Base-by-base conservation (phyloP, 2,113 vertebrate species). In the Rhinopomastus cyanomelas region DNA sequence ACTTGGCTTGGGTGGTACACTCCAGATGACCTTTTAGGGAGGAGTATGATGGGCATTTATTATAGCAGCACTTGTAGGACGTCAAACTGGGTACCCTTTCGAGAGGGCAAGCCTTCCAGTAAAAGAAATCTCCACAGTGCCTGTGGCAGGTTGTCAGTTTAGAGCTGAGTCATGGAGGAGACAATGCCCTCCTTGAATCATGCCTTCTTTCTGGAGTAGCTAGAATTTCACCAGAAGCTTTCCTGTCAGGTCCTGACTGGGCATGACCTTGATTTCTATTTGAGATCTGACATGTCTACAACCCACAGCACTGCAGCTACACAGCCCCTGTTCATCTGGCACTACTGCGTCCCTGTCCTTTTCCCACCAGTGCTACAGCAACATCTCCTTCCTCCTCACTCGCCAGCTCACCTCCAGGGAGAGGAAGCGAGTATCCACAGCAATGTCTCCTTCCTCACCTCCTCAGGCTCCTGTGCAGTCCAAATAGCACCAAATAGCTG, bases 191-290 rank as follows among this genome's bases (percentile, higher is more conserved):
- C 59, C 74, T n/a, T 90, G 93, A 95, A 90, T 94, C 95, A 95
- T 51, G 22, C 56, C 69, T 90, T 76, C 81, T 84, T 85, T 91
- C 51, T 87, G 84, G 4, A 94, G n/a, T 46, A 66, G 59, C 42
- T 74, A 55, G 37, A 52, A 52, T 95, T 94, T 93, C 74, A 84
- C 64, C 6, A 3, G 13, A 11, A 95, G 36, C 27, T 85, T 95
- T 91, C 90, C 48, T 93, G 88, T 95, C 42, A 32, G 88, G 71
- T 95, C 92, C 90, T 96, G 94, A 94, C 93, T 91, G 67, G 86
- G 55, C 88, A 85, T 39, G 94, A 95, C 90, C 86, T 90, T 76
- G 67, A 69, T 81, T 73, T 59, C 74, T 74, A 55, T 62, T 78
- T 81, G 66, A 87, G 64, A 92, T 87, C 42, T 65, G 60, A 78